Conservation (phyloP, 2,113 vertebrate genomes). For the Rafetus swinhoei region DNA sequence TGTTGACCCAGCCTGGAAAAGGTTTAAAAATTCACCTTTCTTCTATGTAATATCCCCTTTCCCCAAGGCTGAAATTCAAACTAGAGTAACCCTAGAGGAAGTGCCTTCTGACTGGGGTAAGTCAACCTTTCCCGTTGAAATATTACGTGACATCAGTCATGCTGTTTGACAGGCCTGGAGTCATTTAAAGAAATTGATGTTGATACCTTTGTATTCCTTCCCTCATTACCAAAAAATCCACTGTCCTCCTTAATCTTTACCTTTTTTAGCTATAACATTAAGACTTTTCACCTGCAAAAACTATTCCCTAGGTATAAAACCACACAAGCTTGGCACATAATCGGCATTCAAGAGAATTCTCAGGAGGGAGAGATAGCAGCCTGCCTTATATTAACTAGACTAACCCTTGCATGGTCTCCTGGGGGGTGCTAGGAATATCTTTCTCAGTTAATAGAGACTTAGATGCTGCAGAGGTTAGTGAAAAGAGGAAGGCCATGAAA, state of each 20-base stretch:
- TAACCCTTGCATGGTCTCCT: slow-evolving; percentile 22
- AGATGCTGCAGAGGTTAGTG: slow-evolving; percentile 7
- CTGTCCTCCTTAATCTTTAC: slow-evolving; percentile 45
- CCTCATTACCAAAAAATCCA: slow-evolving; percentile 29
- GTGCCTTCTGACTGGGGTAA: background rate
- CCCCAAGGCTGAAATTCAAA: slow-evolving; percentile 23
- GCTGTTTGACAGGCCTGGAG: background rate
- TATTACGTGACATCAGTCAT: background rate
- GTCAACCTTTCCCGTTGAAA: background rate
- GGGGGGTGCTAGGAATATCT: slow-evolving; percentile 6
- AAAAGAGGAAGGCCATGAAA: background rate
- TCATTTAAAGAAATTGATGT: slow-evolving; percentile 21
- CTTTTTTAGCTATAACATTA: background rate
- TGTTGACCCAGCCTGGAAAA: slow-evolving; percentile 17
- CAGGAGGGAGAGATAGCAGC: background rate
- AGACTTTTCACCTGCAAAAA: slow-evolving; percentile 10
- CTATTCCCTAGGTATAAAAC: background rate
- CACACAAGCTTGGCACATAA: background rate
- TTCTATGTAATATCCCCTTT: background rate
- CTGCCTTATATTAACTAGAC: background rate
- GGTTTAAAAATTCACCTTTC: slow-evolving; percentile 15
- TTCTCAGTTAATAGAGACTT: slow-evolving; percentile 15
- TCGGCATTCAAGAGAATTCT: background rate
- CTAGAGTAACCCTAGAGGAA: background rate
- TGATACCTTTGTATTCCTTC: slow-evolving; percentile 7